Conservation (phyloP, 1,140 invertebrate genomes). For the Halyomorpha halys region DNA sequence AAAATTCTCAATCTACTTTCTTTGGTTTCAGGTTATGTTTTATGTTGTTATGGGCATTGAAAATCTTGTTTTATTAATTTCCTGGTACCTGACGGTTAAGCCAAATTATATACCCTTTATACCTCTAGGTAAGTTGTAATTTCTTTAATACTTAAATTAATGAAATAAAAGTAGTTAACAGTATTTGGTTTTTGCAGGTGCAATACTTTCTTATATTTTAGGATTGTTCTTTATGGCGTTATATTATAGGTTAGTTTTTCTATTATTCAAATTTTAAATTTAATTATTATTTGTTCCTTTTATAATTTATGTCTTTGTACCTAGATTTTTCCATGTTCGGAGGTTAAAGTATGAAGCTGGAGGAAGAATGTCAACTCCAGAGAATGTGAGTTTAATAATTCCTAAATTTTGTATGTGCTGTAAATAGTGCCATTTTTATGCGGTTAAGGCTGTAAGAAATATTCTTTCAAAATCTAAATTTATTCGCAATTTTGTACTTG, state of each 20-base stretch:
- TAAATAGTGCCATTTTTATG: too few relatives aligned
- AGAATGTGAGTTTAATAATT: conserved; percentile 5
- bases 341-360: conserved; percentile 47
- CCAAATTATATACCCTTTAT: conserved; percentile 4
- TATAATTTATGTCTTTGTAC: too few relatives aligned
- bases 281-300: neutral
- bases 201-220: conserved; percentile 1
- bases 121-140: neutral
- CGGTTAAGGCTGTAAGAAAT: too few relatives aligned
- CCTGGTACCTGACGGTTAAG: conserved; percentile 1
- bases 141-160: neutral
- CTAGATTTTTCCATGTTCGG: conserved; percentile 39
- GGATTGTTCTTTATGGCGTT: conserved; percentile 6
- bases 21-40: conserved; percentile 9
- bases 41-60: conserved; percentile 3
- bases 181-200: neutral
- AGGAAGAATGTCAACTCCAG: conserved; percentile 34
- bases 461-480: too few relatives aligned
- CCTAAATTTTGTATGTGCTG: too few relatives aligned
- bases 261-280: neutral
- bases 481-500: too few relatives aligned
- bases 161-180: neutral
- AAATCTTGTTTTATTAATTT: neutral
- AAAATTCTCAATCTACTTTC: neutral
- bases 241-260: conserved; percentile 7